Base-by-base conservation (phyloP, 30 jellyfish, hydroid and myxozoan species). In the Mastigias papua region DNA sequence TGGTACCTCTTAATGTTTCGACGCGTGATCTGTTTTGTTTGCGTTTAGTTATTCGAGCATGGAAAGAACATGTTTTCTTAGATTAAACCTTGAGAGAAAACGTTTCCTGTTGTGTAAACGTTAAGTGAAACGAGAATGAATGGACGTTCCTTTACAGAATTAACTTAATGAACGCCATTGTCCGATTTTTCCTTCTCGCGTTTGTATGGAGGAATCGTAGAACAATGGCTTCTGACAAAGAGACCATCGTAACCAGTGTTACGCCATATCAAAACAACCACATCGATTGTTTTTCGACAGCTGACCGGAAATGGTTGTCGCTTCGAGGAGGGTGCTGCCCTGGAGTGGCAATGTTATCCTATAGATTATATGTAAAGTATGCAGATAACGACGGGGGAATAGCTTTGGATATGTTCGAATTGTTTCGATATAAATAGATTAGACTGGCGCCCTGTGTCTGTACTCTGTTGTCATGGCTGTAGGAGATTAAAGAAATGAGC, bases 281-380 rank as follows among this genome's bases (percentile, higher is more conserved):
- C 80, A 54, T 3, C 74, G 42, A 83, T 83, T 83, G 92, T 83
- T 70, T 34, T 51, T 32, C 21, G 85, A 83, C 92, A 83, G 92
- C 92, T 83, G 92, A 87, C 87, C 96, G 96, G 96, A 87, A 87
- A 87, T 78, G 51, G 80, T 66, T 57, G 86, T 81, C 86, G 69
- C 83, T 87, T 37, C 57, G 54, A 34, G 35, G 60, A 51, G 76
- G 75, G 25, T 23, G 69, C 28, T 68, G n/a, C 80, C 81, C 91
- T 37, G 91, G 84, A 82, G 91, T 33, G 34, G 84, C 69, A 27
- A 61, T 71, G 80, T 83, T 16, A 34, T 75, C 62, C 61, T n/a
- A 51, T 83, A 69, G 27, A 27, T 54, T 48, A 32, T 83, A 54
- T 65, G 28, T 68, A 80, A 83, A 82, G 48, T 67, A 23, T 51